Percentiles rank a stretch among this genome's conserved stretches.
Conservation (phyloP, 2,113 vertebrate genomes). For the Struthidea cinerea region DNA sequence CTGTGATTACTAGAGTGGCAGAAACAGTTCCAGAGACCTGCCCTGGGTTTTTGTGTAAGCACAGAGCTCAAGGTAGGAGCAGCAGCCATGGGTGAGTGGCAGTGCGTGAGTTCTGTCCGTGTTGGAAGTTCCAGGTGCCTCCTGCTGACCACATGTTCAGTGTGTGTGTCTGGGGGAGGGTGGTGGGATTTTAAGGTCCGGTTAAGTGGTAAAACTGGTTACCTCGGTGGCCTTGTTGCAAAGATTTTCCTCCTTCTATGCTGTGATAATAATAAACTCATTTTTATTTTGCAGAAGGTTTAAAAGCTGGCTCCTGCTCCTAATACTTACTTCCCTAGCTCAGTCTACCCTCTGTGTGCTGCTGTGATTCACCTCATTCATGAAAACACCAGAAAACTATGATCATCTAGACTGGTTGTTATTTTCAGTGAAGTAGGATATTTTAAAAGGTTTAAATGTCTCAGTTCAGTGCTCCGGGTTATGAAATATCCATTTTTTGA, state of each 20-base stretch:
- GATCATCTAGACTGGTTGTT: background rate
- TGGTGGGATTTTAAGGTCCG: background rate
- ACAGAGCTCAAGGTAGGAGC: background rate
- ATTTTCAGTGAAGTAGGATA: background rate
- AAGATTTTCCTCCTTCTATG: background rate
- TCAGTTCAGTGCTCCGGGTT: background rate
- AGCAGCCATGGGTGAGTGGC: background rate
- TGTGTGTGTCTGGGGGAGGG: background rate
- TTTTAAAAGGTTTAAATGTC: background rate
- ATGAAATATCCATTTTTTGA: background rate
- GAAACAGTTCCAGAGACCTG: background rate
- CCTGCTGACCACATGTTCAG: rapidly evolving
- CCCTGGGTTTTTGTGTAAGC: background rate
- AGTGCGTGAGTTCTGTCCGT: background rate
- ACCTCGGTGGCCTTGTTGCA: background rate
- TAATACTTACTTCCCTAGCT: background rate
- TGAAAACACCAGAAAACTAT: background rate
- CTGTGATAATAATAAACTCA: background rate
- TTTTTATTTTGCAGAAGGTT: background rate
- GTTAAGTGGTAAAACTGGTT: background rate
- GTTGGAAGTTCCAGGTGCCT: background rate
- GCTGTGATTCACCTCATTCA: background rate
- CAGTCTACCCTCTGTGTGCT: background rate
- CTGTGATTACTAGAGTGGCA: background rate
- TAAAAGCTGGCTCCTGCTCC: background rate